Percentiles rank a stretch among this genome's conserved stretches.
Evolutionary conservation across 2,888 invertebrate genomes (phyloP).

Genomic region (Cerastoderma edule): DNA sequence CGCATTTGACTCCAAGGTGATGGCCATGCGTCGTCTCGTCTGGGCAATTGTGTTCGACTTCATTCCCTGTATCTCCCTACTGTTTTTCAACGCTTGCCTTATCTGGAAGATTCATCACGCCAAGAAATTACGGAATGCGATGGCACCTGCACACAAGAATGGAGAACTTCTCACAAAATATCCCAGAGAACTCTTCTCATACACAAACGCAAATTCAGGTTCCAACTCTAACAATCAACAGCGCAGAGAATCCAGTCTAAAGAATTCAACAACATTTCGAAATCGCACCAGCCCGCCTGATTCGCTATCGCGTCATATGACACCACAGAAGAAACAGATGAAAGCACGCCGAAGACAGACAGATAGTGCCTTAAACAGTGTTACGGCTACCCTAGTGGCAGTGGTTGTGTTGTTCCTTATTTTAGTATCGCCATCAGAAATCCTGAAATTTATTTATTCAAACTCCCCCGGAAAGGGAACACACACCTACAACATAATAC

Average conservation of each 20-base stretch:
- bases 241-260: conserved; percentile 6
- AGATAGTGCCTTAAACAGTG: conserved; percentile 78
- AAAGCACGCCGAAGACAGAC: conserved; percentile 59
- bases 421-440: conserved; percentile 81
- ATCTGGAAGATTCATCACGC: conserved; percentile 74
- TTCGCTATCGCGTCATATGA: conserved; percentile 23
- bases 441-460: conserved; percentile 76
- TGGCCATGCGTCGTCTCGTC: conserved; percentile 68
- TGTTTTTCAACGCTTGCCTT: conserved; percentile 80
- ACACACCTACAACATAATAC: conserved; percentile 56
- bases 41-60: conserved; percentile 80
- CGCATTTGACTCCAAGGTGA: conserved; percentile 57
- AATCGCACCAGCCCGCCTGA: conserved; percentile 38
- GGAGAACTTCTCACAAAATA: conserved; percentile 50
- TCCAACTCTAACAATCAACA: conserved; percentile 28
- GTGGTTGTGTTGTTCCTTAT: conserved; percentile 80
- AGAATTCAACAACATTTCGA: conserved; percentile 6
- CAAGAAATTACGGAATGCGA: conserved; percentile 73
- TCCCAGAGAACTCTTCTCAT: conserved; percentile 57
- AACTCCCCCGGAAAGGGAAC: conserved; percentile 50
- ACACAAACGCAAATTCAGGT: conserved; percentile 41
- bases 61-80: conserved; percentile 78
- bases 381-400: conserved; percentile 80
- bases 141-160: conserved; percentile 67
- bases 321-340: conserved; percentile 53